Evolutionary conservation across 2,113 vertebrate species (phyloP), one percentile per base, ranked within the genome.

Genomic region (Tylochromis polylepis): DNA sequence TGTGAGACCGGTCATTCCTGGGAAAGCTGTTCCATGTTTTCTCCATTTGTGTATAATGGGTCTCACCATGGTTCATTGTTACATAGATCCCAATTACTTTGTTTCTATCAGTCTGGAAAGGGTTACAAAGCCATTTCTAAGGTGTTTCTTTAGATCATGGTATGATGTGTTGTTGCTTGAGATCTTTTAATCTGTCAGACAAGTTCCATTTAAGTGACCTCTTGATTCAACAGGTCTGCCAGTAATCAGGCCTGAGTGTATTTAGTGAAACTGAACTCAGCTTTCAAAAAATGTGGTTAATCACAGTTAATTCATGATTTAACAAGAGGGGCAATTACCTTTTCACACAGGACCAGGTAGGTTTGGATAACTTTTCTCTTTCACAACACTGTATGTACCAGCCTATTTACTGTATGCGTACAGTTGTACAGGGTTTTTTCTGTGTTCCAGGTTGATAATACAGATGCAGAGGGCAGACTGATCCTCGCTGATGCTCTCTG

Each of bases 401-500:
- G 67, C 22, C 11, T 14, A 46, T 72, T 27, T 46, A 46, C 67
- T 2, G 36, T 79, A 7, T 85, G 15, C 31, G 4, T 31, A 8
- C 29, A 59, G 16, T n/a, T 77, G 5, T n/a, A 55, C n/a, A 46
- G 34, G 6, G 72, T 46, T 85, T 4, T 5, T 77, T 83, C 29
- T 87, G 79, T 65, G 14, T 78, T 86, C 59, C 93, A 99, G 98
- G 96, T 99, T 31, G 99, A 99, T 92, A 99, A 99, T 89, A 99
- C 99, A 0, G 99, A 99, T 83, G 98, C 98, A 1, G 99, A 99
- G 89, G 98, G 98, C 59, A 96, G 98, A 22, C 94, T 99, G 81
- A 92, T 99, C 79, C 94, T 99, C 24, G 98, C 98, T 1, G 98
- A 99, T 20, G 98, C 98, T 0, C 98, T 99, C 53, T 98, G 97